Evolutionary conservation across 2,888 invertebrate genomes (phyloP), one percentile per base, ranked within the genome.

Genomic region (Hemithea aestivaria): DNA sequence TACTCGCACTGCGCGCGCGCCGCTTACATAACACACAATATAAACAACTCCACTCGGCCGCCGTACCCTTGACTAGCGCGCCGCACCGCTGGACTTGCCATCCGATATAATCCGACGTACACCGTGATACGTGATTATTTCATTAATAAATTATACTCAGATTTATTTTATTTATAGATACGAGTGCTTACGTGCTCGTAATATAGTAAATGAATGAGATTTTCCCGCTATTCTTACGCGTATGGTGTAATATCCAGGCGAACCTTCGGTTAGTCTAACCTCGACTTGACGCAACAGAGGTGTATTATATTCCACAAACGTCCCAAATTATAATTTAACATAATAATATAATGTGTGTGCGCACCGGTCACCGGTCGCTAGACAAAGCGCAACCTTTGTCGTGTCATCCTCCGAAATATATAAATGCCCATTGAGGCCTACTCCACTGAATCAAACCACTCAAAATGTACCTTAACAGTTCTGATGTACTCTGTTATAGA

Each of bases 11-110:
- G 40, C 51, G 49, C 39, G 43, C 51, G 16, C 16, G 5, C 16
- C 16, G 46, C 49, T 53, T 51, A 50, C 50, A 48, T 58, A 54
- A 61, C 59, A 47, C 28, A 43, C 46, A 45, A 51, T 57, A 61
- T 51, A 59, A 62, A 59, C 58, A 61, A 55, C n/a, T n/a, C 47
- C 40, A 11, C 10, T 31, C 44, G 35, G 20, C 24, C 9, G n/a
- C 7, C 12, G 22, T 40, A 36, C 38, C 43, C 44, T 45, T 35
- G 44, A 25, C 2, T 25, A 23, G 27, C 29, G 27, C 10, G 29
- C 26, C 27, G 30, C 26, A 30, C 25, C 10, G 20, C 27, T 20
- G 12, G 20, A 6, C n/a, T 22, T 11, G 11, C 22, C 10, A 7
- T 11, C 5, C 5, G 16, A n/a, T n/a, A n/a, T n/a, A n/a, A n/a